Percentiles rank a stretch among this genome's conserved stretches.
phyloP scores from a whole-genome alignment of 2,888 invertebrate species.

The Eristalis pertinax region DNA sequence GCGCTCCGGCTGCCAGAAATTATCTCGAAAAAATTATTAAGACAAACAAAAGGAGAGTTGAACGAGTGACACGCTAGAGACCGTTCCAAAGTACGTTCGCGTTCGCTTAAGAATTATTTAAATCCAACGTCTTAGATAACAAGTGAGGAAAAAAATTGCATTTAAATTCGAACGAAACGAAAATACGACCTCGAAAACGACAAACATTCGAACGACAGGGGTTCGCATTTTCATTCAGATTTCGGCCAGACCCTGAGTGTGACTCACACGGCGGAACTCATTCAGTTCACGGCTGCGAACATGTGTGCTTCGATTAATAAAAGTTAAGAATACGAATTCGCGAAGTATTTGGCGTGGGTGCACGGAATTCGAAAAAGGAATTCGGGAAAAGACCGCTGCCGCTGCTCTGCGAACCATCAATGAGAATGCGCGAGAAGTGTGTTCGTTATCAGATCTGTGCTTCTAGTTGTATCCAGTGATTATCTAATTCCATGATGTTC shows the following conservation, averaged over 20 bases:
- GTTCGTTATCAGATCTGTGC: not conserved
- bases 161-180: not conserved
- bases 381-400: not conserved
- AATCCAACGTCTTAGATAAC: not conserved
- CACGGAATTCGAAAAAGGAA: conserved; percentile 4
- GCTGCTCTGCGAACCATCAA: conserved; percentile 10
- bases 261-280: not conserved
- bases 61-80: conserved; percentile 38
- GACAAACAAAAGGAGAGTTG: conserved; percentile 2
- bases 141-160: not conserved
- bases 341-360: conserved; percentile 29
- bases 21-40: conserved; percentile 7
- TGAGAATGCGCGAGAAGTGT: conserved; percentile 9
- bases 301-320: conserved; percentile 26
- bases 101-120: conserved; percentile 10
- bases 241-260: not conserved
- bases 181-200: not conserved
- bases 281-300: conserved; percentile 9
- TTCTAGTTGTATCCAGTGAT: not conserved
- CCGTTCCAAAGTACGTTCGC: not conserved
- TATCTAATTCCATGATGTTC: not conserved
- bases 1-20: conserved; percentile 5
- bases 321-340: conserved; percentile 7
- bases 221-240: not conserved
- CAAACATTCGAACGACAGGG: not conserved